phyloP scores from a whole-genome alignment of 2,113 vertebrate species.

The Cercocebus atys region DNA sequence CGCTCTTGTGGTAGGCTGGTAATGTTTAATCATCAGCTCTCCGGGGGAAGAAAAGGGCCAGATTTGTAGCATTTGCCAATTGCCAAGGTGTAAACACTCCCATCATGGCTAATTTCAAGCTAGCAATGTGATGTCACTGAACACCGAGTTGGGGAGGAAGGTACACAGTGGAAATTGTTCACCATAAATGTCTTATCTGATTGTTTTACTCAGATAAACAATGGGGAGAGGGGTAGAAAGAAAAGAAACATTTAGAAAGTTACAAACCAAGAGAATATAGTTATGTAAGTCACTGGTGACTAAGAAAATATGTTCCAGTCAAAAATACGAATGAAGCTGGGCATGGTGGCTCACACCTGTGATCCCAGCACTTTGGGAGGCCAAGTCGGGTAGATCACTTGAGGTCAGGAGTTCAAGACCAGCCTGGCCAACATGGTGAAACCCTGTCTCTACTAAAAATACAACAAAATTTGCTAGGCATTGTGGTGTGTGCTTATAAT shows the following conservation, averaged over 20 bases:
- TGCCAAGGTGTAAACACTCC: neutral
- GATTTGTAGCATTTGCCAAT: neutral
- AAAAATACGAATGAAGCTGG: slow-evolving; percentile 21
- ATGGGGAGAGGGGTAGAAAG: neutral
- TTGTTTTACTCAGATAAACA: neutral
- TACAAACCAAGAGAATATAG: neutral
- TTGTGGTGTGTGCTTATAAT: too few species aligned
- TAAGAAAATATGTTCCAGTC: slow-evolving; percentile 15
- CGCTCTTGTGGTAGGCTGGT: neutral
- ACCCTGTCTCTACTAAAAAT: too few species aligned
- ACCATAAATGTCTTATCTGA: neutral
- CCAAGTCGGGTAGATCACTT: too few species aligned
- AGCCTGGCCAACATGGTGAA: too few species aligned
- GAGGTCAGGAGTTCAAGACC: too few species aligned
- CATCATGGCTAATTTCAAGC: neutral
- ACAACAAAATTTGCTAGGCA: too few species aligned
- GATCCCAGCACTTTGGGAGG: too few species aligned
- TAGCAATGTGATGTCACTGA: neutral
- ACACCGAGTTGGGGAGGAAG: neutral
- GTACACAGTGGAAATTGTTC: neutral
- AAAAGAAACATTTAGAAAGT: neutral
- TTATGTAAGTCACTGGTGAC: neutral
- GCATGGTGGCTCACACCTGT: too few species aligned
- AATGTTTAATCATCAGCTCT: neutral
- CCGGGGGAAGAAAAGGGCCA: accelerated